Evolutionary conservation across 2,797 vertebrate species (phyloP).

Genomic region (Mus caroli): DNA sequence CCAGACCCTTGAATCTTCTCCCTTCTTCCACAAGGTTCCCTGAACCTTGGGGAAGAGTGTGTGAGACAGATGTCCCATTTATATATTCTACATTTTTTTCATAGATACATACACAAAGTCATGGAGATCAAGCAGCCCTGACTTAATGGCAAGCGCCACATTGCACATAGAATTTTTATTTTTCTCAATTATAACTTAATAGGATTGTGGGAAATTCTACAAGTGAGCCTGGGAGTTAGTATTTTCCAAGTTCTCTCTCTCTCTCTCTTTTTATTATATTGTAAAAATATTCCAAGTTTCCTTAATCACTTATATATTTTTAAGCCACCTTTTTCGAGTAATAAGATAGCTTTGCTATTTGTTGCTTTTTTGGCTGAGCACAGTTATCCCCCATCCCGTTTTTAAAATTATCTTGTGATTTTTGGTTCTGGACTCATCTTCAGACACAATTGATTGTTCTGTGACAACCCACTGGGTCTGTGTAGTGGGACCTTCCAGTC

Average conservation of each 20-base stretch:
- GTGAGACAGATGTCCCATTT: not conserved
- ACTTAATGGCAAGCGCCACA: not conserved
- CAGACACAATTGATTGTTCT: not conserved
- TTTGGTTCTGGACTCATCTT: conserved; percentile 5
- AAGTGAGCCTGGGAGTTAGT: conserved; percentile 8
- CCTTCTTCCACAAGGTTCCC: not conserved
- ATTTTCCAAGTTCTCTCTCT: not conserved
- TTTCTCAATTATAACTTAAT: not conserved
- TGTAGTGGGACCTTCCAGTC: not conserved
- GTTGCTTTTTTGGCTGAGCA: not conserved
- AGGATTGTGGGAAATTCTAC: not conserved
- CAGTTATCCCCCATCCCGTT: not conserved
- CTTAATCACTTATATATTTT: not conserved
- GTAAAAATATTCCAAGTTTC: conserved; percentile 7
- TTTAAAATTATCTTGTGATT: not conserved
- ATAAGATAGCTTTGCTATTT: not conserved
- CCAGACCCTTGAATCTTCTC: not conserved
- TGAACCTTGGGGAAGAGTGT: not conserved
- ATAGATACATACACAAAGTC: not conserved
- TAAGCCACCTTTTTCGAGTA: not conserved
- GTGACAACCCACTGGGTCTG: not conserved
- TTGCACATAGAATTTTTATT: not conserved
- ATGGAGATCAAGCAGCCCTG: not conserved
- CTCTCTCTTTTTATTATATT: not conserved
- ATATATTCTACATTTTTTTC: not conserved